Evolutionary conservation across 2,113 vertebrate genomes (phyloP).

Genomic region (Rhabdornis inornatus): DNA sequence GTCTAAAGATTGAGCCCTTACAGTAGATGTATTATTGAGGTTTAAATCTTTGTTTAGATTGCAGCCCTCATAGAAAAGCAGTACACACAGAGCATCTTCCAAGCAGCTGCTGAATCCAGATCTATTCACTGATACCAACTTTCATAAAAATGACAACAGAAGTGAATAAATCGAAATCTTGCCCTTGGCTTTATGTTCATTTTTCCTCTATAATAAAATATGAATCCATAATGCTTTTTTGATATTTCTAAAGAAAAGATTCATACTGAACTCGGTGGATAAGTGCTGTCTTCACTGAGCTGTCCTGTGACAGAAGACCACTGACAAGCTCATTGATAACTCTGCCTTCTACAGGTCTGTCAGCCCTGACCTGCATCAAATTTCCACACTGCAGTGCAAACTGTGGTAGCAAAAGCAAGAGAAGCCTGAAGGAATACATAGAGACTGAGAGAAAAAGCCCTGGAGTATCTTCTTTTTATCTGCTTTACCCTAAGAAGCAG

Average conservation of each 20-base stretch:
- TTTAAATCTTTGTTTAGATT: conserved; percentile 5
- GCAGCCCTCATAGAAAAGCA: not conserved
- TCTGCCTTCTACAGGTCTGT: not conserved
- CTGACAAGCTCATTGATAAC: not conserved
- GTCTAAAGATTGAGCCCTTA: not conserved
- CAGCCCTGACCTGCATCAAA: not conserved
- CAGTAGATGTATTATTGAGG: not conserved
- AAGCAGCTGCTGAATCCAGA: conserved; percentile 35
- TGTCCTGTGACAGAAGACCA: not conserved
- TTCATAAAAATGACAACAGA: not conserved
- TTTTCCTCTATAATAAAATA: not conserved
- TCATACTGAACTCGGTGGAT: not conserved
- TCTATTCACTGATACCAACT: not conserved
- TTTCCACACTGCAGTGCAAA: not conserved
- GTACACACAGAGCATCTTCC: not conserved
- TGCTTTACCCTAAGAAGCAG: not conserved
- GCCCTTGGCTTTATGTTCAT: not conserved
- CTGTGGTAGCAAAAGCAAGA: not conserved
- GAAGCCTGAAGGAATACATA: not conserved
- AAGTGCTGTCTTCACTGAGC: not conserved
- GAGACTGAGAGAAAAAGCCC: not conserved
- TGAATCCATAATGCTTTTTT: not conserved
- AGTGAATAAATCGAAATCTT: not conserved
- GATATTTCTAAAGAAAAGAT: not conserved
- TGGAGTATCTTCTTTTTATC: not conserved